phyloP scores from a whole-genome alignment of 2,113 vertebrate species.

The Bagarius yarrelli region DNA sequence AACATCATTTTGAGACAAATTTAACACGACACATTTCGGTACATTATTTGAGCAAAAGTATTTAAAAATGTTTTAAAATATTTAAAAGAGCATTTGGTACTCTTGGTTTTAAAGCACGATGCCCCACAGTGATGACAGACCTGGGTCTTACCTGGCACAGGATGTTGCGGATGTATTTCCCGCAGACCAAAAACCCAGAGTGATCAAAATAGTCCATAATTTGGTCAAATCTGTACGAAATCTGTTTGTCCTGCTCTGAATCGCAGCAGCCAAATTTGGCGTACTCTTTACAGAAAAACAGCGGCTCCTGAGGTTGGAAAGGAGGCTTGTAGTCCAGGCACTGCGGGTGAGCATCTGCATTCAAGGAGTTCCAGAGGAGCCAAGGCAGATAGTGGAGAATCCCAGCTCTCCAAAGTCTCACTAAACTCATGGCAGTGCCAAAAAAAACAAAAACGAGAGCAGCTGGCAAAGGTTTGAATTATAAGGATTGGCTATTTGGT shows the following conservation, averaged over 20 bases:
- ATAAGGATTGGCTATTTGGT: conserved; percentile 21
- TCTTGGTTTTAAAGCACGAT: neutral
- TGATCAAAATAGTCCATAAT: conserved; percentile 75
- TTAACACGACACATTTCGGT: neutral
- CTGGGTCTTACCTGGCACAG: conserved; percentile 75
- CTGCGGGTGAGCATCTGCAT: conserved; percentile 68
- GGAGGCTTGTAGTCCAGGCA: conserved; percentile 82
- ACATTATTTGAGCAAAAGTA: neutral
- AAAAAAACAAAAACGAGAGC: neutral
- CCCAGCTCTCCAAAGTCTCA: conserved; percentile 17
- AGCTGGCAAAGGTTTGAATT: conserved; percentile 14
- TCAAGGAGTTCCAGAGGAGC: conserved; percentile 57
- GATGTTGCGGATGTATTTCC: conserved; percentile 71
- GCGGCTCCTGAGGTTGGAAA: conserved; percentile 71
- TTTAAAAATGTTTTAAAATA: neutral
- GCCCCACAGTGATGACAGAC: neutral
- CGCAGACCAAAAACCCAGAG: conserved; percentile 68
- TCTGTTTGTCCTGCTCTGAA: conserved; percentile 61
- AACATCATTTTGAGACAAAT: neutral
- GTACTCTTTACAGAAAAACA: conserved; percentile 76
- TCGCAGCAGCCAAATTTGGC: conserved; percentile 78
- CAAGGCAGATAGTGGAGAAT: conserved; percentile 42
- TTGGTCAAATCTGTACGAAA: conserved; percentile 64
- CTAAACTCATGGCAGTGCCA: conserved; percentile 32
- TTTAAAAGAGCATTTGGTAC: too few species aligned